Percentiles rank a stretch among this genome's conserved stretches.
Evolutionary conservation across 2,113 vertebrate genomes (phyloP).

Genomic region (Fregata magnificens): DNA sequence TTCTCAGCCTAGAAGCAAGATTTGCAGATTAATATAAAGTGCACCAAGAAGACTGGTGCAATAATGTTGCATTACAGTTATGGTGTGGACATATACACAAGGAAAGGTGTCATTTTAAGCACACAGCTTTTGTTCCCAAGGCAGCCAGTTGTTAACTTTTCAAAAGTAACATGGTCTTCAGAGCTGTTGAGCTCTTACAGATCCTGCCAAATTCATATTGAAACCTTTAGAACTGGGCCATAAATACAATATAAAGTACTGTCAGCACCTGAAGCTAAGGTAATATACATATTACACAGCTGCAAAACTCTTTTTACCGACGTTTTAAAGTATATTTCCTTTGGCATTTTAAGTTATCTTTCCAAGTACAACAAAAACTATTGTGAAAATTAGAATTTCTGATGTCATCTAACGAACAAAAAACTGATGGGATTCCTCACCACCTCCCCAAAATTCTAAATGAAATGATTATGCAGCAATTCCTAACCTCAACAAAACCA

Average conservation of each 20-base stretch:
- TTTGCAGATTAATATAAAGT: not conserved
- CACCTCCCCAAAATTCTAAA: not conserved
- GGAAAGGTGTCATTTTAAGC: not conserved
- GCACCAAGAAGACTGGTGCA: not conserved
- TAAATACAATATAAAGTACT: not conserved
- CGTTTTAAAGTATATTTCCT: not conserved
- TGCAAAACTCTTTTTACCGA: not conserved
- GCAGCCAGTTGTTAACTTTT: not conserved
- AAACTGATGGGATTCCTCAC: not conserved
- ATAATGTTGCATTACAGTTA: not conserved
- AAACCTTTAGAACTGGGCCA: not conserved
- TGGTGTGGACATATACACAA: not conserved
- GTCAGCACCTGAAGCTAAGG: not conserved
- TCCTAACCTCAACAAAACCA: not conserved
- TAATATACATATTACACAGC: not conserved
- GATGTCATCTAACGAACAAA: not conserved
- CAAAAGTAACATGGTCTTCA: not conserved
- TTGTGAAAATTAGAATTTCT: not conserved
- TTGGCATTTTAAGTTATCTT: not conserved
- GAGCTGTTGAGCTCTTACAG: not conserved
- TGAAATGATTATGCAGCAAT: not conserved
- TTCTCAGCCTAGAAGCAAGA: not conserved
- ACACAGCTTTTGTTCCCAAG: not conserved
- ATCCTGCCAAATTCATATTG: not conserved
- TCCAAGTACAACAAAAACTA: not conserved